These are phyloP conservation scores for Sesia bembeciformis DNA, from an alignment of 2,888 invertebrate species.

Conservation along the genomic window DNA sequence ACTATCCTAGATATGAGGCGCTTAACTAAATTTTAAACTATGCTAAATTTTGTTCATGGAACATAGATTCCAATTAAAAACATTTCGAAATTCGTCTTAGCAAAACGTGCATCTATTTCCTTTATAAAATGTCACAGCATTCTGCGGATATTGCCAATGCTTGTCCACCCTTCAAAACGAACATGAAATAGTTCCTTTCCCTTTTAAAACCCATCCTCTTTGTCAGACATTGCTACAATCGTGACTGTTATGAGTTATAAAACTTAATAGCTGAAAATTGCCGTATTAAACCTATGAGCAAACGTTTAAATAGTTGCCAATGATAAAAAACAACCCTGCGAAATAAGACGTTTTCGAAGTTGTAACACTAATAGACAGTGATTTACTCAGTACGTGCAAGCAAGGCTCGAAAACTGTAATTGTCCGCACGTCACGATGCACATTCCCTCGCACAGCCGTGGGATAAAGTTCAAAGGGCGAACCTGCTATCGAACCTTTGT, in stretches of 20 bases:
- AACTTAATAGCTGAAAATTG: background rate
- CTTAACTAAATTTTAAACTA: too few species aligned
- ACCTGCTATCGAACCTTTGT: slow-evolving; percentile 33
- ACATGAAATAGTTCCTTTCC: background rate
- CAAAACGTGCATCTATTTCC: too few species aligned
- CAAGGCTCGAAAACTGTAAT: slow-evolving; percentile 40
- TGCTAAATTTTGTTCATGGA: too few species aligned
- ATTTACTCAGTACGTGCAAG: slow-evolving; percentile 35
- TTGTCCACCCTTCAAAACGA: background rate
- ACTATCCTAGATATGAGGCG: background rate
- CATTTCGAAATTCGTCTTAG: too few species aligned
- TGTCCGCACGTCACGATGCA: slow-evolving; percentile 41
- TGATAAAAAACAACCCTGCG: slow-evolving; percentile 11
- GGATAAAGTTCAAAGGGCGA: slow-evolving; percentile 51
- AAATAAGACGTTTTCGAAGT: slow-evolving; percentile 19
- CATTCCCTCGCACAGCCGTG: slow-evolving; percentile 26
- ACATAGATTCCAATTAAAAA: too few species aligned
- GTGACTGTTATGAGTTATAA: background rate
- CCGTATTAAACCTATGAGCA: too few species aligned
- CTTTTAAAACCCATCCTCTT: background rate
- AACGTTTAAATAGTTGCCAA: too few species aligned
- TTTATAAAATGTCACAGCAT: background rate
- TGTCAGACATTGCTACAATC: background rate
- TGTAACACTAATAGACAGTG: slow-evolving; percentile 28
- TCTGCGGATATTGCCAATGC: background rate